These are phyloP conservation scores for human (Homo sapiens) DNA, from an alignment of 2,113 vertebrate genomes.

Conservation along the genomic window DNA sequence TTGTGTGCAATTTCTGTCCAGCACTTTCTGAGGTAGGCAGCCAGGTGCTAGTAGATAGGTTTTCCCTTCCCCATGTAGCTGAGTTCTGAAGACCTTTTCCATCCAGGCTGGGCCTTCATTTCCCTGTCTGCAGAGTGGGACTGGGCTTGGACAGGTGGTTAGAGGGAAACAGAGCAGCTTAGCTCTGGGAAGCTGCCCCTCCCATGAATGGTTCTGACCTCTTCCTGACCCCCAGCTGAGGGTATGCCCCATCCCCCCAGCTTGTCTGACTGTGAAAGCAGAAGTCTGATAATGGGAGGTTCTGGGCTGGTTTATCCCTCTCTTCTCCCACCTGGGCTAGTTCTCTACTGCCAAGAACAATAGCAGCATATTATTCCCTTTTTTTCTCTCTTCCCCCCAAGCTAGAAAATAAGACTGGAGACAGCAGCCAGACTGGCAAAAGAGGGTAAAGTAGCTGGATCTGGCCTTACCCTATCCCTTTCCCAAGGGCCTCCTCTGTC, in stretches of 20 bases:
- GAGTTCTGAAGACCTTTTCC: neutral
- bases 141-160: conserved; percentile 50
- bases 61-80: neutral
- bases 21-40: neutral
- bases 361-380: neutral
- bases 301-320: conserved; percentile 38
- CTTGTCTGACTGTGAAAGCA: conserved; percentile 36
- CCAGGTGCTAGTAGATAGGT: neutral
- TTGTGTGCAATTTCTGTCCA: neutral
- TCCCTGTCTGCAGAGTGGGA: neutral
- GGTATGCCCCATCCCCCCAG: neutral
- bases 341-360: conserved; percentile 51
- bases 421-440: neutral
- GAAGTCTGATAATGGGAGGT: conserved; percentile 59
- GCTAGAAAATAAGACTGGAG: conserved; percentile 52
- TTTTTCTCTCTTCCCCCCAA: neutral
- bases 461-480: neutral
- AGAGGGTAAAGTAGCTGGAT: conserved; percentile 36
- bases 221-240: conserved; percentile 67
- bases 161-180: conserved; percentile 7
- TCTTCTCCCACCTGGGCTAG: conserved; percentile 62
- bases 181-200: conserved; percentile 14
- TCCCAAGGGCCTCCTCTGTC: conserved; percentile 38
- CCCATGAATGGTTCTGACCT: conserved; percentile 63
- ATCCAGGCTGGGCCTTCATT: neutral